Percentiles rank a stretch among this genome's conserved stretches.
These are phyloP conservation scores for Sphaerodactylus townsendi DNA, from an alignment of 2,113 vertebrate species.

Conservation along the genomic window DNA sequence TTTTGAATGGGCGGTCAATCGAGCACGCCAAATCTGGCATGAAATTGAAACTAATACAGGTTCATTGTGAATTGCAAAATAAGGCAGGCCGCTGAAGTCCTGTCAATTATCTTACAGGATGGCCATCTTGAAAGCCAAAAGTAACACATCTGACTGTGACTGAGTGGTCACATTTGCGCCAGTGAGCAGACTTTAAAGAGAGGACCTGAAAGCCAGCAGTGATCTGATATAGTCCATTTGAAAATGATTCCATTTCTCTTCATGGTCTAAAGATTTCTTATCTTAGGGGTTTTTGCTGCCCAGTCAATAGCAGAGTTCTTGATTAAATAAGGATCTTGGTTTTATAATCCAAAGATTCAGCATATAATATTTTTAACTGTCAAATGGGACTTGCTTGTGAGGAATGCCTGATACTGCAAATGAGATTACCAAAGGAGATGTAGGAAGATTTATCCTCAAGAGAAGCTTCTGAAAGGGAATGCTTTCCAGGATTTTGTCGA, in stretches of 20 bases:
- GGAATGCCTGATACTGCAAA: slow-evolving; percentile 21
- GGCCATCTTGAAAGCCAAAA: slow-evolving; percentile 48
- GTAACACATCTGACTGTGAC: slow-evolving; percentile 60
- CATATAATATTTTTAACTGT: slow-evolving; percentile 52
- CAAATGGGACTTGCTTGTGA: slow-evolving; percentile 43
- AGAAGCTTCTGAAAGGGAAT: not conserved
- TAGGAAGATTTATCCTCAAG: slow-evolving; percentile 14
- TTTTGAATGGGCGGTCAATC: slow-evolving; percentile 58
- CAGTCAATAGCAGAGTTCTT: slow-evolving; percentile 41
- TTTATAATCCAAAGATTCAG: slow-evolving; percentile 30
- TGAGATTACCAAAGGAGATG: slow-evolving; percentile 29
- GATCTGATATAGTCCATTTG: slow-evolving; percentile 52
- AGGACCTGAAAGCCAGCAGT: slow-evolving; percentile 56
- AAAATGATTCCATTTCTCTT: slow-evolving; percentile 59
- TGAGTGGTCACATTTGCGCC: slow-evolving; percentile 59
- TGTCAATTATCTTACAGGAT: slow-evolving; percentile 40
- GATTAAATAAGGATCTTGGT: slow-evolving; percentile 41
- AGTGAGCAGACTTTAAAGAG: slow-evolving; percentile 58
- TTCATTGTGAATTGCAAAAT: slow-evolving; percentile 63
- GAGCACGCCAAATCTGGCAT: slow-evolving; percentile 56
- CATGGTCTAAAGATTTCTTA: slow-evolving; percentile 58
- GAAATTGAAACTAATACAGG: slow-evolving; percentile 55
- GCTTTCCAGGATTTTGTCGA: not conserved
- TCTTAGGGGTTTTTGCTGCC: slow-evolving; percentile 48
- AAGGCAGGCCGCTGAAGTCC: slow-evolving; percentile 57